Conservation (phyloP, 2,113 vertebrate genomes). For the Erinaceus europaeus region DNA sequence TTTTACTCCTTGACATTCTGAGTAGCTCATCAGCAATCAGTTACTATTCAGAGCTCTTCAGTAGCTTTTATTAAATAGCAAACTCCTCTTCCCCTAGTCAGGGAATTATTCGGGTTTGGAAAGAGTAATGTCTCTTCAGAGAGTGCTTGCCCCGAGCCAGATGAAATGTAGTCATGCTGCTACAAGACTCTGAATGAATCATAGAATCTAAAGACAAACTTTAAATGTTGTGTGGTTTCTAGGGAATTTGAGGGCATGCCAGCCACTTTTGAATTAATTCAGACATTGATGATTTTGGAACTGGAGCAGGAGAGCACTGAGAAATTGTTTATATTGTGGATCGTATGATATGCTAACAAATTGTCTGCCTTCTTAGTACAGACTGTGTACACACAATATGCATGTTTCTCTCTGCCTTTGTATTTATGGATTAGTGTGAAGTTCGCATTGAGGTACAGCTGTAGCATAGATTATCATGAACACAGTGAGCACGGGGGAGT, state of each 20-base stretch:
- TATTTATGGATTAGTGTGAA: slow-evolving; percentile 11
- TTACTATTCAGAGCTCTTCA: slow-evolving; percentile 67
- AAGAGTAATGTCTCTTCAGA: slow-evolving; percentile 41
- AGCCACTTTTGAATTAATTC: slow-evolving; percentile 22
- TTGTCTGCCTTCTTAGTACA: not conserved
- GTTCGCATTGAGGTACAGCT: not conserved
- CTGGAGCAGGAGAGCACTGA: not conserved
- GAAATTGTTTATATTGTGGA: not conserved
- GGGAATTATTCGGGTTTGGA: slow-evolving; percentile 59
- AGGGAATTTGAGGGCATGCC: not conserved
- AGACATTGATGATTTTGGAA: not conserved
- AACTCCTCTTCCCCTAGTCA: not conserved
- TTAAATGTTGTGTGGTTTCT: slow-evolving; percentile 20
- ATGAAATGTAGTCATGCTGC: slow-evolving; percentile 18
- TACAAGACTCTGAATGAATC: slow-evolving; percentile 34
- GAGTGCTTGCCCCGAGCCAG: slow-evolving; percentile 16
- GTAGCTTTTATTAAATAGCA: slow-evolving; percentile 59
- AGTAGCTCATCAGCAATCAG: slow-evolving; percentile 74
- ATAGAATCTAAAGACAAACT: slow-evolving; percentile 25
- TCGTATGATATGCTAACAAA: not conserved
- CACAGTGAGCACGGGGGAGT: not conserved
- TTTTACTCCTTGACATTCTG: slow-evolving; percentile 64
- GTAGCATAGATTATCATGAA: not conserved
- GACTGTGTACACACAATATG: not conserved
- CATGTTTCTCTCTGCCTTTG: not conserved